Conservation (phyloP, 1,140 invertebrate genomes). For the Asobara japonica region DNA sequence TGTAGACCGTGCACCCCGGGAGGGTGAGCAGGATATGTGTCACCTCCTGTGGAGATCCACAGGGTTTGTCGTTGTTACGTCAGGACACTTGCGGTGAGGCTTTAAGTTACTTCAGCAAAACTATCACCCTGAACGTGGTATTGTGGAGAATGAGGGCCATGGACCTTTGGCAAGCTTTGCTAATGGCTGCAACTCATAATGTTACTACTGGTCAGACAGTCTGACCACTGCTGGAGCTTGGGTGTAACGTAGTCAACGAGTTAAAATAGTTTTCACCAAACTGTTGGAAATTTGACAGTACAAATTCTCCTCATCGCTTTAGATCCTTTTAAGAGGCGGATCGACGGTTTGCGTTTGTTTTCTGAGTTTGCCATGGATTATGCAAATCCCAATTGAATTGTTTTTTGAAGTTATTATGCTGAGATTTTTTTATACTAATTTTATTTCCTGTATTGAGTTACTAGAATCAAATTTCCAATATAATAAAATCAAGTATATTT, state of each 20-base stretch:
- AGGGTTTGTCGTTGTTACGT: conserved; percentile 37
- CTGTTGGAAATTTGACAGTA: neutral
- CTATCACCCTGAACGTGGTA: conserved; percentile 38
- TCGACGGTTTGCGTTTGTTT: too few species aligned
- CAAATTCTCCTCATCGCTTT: neutral
- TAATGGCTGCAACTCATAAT: conserved; percentile 14
- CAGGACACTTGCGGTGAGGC: conserved; percentile 35
- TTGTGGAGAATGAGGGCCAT: neutral
- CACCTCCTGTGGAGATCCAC: conserved; percentile 34
- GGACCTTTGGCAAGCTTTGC: neutral
- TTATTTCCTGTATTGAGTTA: too few species aligned
- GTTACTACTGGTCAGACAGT: conserved; percentile 8
- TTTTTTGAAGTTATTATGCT: too few species aligned
- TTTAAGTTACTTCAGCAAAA: conserved; percentile 43
- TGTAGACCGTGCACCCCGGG: conserved; percentile 24
- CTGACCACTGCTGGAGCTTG: neutral
- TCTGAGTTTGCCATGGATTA: too few species aligned
- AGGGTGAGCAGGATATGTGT: conserved; percentile 35
- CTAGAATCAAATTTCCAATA: too few species aligned
- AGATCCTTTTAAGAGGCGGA: too few species aligned
- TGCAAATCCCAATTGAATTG: too few species aligned
- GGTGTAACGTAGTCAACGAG: neutral
- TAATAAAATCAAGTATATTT: too few species aligned
- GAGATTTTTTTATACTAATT: too few species aligned
- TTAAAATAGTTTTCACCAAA: neutral